These are phyloP conservation scores for Trinorchestia longiramus DNA, from an alignment of 1,140 invertebrate species.

Conservation along the genomic window DNA sequence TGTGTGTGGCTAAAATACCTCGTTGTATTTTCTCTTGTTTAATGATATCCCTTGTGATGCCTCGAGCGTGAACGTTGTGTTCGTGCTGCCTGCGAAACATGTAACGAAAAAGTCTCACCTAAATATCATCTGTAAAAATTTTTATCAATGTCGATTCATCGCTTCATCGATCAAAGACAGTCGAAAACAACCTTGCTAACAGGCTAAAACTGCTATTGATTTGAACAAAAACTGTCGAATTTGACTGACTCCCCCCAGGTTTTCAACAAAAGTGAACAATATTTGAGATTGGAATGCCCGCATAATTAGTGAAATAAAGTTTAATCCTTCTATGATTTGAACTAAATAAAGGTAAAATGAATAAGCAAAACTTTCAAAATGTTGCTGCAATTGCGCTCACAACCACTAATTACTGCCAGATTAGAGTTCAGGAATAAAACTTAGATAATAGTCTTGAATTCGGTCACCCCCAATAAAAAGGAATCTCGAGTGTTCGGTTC, in stretches of 20 bases:
- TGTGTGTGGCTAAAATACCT: too few species aligned
- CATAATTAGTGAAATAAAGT: neutral
- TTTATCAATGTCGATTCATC: neutral
- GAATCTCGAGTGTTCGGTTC: neutral
- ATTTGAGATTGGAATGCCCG: neutral
- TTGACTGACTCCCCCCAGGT: neutral
- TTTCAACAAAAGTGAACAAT: neutral
- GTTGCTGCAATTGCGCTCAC: neutral
- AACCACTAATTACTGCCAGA: neutral
- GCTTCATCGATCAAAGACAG: neutral
- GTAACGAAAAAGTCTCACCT: neutral
- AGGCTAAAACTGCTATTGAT: neutral
- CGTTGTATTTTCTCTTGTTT: too few species aligned
- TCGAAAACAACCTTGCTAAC: neutral
- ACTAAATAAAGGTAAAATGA: neutral
- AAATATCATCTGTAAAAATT: neutral
- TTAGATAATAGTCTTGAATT: neutral
- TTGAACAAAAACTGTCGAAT: neutral
- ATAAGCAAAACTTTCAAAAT: neutral
- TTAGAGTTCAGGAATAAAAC: neutral
- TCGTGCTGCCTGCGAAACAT: neutral
- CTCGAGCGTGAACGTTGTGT: too few species aligned
- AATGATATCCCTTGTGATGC: too few species aligned
- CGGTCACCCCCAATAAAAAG: neutral
- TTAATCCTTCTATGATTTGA: neutral